phyloP scores from a whole-genome alignment of 2,888 invertebrate genomes.

The Phengaris arion region DNA sequence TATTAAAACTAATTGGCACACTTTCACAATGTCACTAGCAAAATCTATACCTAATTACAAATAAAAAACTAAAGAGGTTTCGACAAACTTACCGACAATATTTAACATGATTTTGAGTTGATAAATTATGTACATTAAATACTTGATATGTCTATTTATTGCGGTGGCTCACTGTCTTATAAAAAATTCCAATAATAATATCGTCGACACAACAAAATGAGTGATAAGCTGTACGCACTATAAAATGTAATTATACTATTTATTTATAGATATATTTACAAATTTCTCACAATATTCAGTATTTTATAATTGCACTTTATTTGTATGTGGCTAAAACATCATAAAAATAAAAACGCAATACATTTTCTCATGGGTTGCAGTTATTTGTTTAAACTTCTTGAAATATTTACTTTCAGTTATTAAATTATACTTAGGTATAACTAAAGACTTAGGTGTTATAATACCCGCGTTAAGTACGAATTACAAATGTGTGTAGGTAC shows the following conservation, averaged over 20 bases:
- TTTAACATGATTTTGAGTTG: constrained; percentile 27
- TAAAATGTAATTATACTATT: constrained; percentile 71
- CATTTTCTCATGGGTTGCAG: constrained; percentile 35
- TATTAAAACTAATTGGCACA: constrained; percentile 75
- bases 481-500: no score
- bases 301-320: constrained; percentile 78
- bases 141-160: constrained; percentile 70
- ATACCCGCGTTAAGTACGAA: no score
- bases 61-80: constrained; percentile 65
- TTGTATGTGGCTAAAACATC: constrained; percentile 61
- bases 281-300: constrained; percentile 74
- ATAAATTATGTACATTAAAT: constrained; percentile 51
- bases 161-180: constrained; percentile 51
- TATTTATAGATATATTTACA: constrained; percentile 66
- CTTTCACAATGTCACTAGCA: constrained; percentile 78
- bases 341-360: constrained; percentile 65
- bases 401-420: not conserved
- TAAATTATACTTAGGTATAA: no score
- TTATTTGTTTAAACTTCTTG: constrained; percentile 13
- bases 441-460: no score
- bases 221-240: constrained; percentile 41
- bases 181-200: constrained; percentile 34
- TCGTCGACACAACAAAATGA: constrained; percentile 38
- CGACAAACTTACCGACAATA: constrained; percentile 40
- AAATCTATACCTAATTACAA: constrained; percentile 66